Percentiles rank a stretch among this genome's conserved stretches.
These are phyloP conservation scores for Corella eumyota DNA, from an alignment of 23 tunicate genomes.

Conservation along the genomic window DNA sequence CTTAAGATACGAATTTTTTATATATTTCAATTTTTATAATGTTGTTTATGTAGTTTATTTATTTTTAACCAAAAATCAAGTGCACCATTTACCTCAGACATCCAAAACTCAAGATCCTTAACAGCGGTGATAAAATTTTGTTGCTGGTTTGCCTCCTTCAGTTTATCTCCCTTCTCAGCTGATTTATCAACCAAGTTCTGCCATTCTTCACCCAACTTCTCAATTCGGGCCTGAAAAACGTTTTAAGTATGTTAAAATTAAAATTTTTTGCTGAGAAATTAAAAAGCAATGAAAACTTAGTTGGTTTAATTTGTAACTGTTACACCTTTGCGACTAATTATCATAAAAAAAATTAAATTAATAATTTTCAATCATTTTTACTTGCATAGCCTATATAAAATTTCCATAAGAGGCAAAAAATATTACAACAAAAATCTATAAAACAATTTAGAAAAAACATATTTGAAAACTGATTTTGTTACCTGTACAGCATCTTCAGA, in stretches of 20 bases:
- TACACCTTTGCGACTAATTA: too few relatives aligned
- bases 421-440: too few relatives aligned
- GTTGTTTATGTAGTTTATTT: background rate
- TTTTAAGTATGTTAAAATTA: background rate
- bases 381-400: too few relatives aligned
- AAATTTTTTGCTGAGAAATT: background rate
- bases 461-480: too few relatives aligned
- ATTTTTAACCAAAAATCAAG: background rate
- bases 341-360: too few relatives aligned
- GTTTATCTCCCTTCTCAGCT: constrained; percentile 45
- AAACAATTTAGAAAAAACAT: too few relatives aligned
- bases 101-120: constrained; percentile 83
- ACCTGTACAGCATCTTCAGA: constrained; percentile 93
- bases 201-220: constrained; percentile 63
- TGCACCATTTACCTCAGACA: constrained; percentile 66
- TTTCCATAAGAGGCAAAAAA: too few relatives aligned
- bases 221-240: constrained; percentile 40
- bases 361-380: too few relatives aligned
- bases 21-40: background rate
- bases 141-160: constrained; percentile 84
- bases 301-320: too few relatives aligned
- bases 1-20: too few relatives aligned
- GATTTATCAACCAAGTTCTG: constrained; percentile 45
- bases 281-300: background rate
- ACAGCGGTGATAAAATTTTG: constrained; percentile 84